These are phyloP conservation scores for Paraescarpia echinospica DNA, from an alignment of 1,140 invertebrate species.

Conservation along the genomic window DNA sequence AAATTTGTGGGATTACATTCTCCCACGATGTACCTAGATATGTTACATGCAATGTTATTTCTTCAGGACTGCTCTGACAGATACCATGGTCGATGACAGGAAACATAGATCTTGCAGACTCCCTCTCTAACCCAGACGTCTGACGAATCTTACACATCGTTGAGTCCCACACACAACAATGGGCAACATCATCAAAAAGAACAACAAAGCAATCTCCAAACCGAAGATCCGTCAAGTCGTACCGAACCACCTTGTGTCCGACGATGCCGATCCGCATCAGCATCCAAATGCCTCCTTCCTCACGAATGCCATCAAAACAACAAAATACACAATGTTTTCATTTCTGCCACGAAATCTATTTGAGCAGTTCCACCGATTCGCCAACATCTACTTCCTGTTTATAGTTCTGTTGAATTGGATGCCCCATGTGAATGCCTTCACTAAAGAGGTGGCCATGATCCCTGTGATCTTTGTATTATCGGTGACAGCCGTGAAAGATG, in stretches of 20 bases:
- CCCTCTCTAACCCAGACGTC: background rate
- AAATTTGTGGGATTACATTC: no score
- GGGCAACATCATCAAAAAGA: slow-evolving; percentile 38
- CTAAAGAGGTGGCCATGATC: slow-evolving; percentile 93
- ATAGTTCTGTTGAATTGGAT: slow-evolving; percentile 94
- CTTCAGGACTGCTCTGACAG: background rate
- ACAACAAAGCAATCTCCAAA: slow-evolving; percentile 26
- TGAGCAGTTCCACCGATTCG: slow-evolving; percentile 96
- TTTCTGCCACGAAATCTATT: slow-evolving; percentile 96
- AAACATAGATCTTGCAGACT: background rate
- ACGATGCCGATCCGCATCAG: slow-evolving; percentile 66
- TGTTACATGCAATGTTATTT: background rate
- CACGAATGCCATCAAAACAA: slow-evolving; percentile 67
- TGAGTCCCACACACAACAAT: slow-evolving; percentile 11
- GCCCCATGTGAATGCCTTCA: slow-evolving; percentile 85
- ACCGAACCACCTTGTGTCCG: slow-evolving; percentile 49
- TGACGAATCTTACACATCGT: background rate
- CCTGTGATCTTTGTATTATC: slow-evolving; percentile 76
- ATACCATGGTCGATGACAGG: background rate
- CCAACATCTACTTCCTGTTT: slow-evolving; percentile 97
- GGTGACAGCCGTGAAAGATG: slow-evolving; percentile 96
- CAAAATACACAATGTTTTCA: slow-evolving; percentile 91
- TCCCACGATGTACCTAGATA: no score
- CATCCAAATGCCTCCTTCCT: slow-evolving; percentile 82
- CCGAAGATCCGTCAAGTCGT: slow-evolving; percentile 47